Base-by-base conservation (phyloP, 1,140 invertebrate genomes). In the Anastrepha obliqua region DNA sequence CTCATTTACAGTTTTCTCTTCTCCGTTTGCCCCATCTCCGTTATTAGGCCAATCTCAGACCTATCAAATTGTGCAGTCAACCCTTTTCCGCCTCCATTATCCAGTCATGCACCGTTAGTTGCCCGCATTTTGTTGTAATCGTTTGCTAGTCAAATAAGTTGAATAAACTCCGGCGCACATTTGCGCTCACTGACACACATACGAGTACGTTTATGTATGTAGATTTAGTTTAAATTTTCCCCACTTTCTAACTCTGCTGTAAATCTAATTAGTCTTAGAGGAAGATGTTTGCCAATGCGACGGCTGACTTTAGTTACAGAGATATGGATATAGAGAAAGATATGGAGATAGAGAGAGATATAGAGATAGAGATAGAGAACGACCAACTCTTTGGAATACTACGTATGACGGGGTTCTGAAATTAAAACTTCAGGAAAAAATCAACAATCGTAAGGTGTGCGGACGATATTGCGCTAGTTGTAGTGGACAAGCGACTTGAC, bases 81-180 rank as follows among this genome's bases (percentile, higher is more conserved):
- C 74, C 74, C 47, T 81, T 81, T 55, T 3, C 7, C 1, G 47
- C 20, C 74, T 47, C 67, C 42, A 74, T 74, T 74, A 74, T 6
- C 42, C 17, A 74, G 74, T 81, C 47, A 51, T 81, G 74, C 74
- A 81, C 74, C 74, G 47, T 58, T 55, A 13, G 74, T 29, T 58
- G 47, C 11, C 47, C 47, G 74, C 55, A n/a, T 29, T 81, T 20
- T 9, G 74, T 11, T 55, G 8, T 11, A 55, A 58, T 55, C 74
- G 47, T 29, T 81, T 58, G 74, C 55, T 81, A 55, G 47, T 51
- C 17, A 81, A 81, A 81, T 81, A 42, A 51, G 74, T 81, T 55
- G 47, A 81, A 81, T 58, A 47, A 74, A 74, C 70, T 74, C 13
- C 42, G n/a, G n/a, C 8, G 3, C 13, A n/a, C 13, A n/a, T 44